A percentile compares a stretch with the other conserved stretches of the same genome.
Conservation (phyloP, 1,140 invertebrate species). For the Uloborus diversus region DNA sequence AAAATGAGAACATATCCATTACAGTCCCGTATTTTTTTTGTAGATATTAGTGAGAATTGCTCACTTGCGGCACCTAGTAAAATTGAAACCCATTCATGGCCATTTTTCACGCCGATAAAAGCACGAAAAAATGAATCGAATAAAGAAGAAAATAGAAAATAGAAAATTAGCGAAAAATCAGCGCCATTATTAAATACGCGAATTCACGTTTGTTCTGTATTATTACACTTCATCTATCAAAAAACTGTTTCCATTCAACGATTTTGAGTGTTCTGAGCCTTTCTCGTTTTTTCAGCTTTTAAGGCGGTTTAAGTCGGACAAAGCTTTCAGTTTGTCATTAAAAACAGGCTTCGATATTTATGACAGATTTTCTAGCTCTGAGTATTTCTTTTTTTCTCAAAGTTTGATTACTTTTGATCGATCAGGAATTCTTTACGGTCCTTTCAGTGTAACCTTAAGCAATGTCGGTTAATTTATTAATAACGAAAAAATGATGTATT, state of each 20-base stretch:
- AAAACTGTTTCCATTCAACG: background rate
- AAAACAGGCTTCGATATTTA: too few species aligned
- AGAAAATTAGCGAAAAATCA: constrained; percentile 20
- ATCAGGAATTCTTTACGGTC: too few species aligned
- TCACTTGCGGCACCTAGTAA: background rate
- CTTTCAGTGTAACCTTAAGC: too few species aligned
- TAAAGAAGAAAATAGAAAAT: background rate
- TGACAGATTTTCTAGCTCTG: too few species aligned
- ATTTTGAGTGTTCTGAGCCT: background rate
- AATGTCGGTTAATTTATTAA: too few species aligned
- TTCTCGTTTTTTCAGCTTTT: background rate
- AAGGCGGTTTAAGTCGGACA: too few species aligned
- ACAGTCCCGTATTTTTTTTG: background rate
- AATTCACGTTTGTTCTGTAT: constrained; percentile 20
- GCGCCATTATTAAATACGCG: constrained; percentile 19
- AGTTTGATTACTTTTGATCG: too few species aligned
- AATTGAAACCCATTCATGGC: background rate
- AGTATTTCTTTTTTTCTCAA: too few species aligned
- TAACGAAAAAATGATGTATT: too few species aligned
- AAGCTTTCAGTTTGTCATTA: too few species aligned
- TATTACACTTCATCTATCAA: constrained; percentile 35
- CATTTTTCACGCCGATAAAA: background rate
- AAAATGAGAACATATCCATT: too few species aligned
- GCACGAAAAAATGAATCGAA: background rate
- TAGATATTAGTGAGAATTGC: background rate